A percentile compares a stretch with the other conserved stretches of the same genome.
phyloP scores from a whole-genome alignment of 2,888 invertebrate species.

The Parapristionchus giblindavisi region DNA sequence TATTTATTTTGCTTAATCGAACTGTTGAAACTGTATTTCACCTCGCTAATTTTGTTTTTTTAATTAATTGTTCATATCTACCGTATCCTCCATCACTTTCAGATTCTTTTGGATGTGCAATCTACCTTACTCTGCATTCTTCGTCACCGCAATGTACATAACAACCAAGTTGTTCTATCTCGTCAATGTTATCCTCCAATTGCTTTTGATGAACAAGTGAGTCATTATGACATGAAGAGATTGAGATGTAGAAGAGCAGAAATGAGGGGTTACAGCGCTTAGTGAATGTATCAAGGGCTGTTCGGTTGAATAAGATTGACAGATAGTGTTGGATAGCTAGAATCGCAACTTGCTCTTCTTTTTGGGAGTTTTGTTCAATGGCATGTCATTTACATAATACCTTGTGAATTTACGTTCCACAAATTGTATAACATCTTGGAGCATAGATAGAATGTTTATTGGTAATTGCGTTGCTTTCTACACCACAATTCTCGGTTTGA shows the following conservation, averaged over 20 bases:
- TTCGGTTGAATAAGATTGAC: too few relatives aligned
- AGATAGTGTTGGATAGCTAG: too few relatives aligned
- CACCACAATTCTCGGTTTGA: slow-evolving; percentile 31
- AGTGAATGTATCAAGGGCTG: too few relatives aligned
- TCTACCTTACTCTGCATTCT: slow-evolving; percentile 69
- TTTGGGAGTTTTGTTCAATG: too few relatives aligned
- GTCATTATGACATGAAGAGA: too few relatives aligned
- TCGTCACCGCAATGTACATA: slow-evolving; percentile 67
- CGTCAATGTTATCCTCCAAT: slow-evolving; percentile 65
- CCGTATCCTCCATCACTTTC: neutral
- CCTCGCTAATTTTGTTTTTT: neutral
- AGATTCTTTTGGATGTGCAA: slow-evolving; percentile 63
- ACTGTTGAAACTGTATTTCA: neutral
- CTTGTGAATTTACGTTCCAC: too few relatives aligned
- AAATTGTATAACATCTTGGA: too few relatives aligned
- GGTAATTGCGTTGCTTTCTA: too few relatives aligned
- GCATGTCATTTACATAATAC: slow-evolving; percentile 1
- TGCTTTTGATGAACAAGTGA: slow-evolving; percentile 66
- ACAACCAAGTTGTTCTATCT: slow-evolving; percentile 68
- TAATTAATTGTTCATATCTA: neutral
- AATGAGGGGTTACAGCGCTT: too few relatives aligned
- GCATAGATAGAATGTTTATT: too few relatives aligned
- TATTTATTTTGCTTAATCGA: neutral
- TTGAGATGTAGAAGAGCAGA: too few relatives aligned
- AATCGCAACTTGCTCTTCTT: too few relatives aligned